phyloP scores from a whole-genome alignment of 2,113 vertebrate genomes.

The Phaethornis superciliosus region DNA sequence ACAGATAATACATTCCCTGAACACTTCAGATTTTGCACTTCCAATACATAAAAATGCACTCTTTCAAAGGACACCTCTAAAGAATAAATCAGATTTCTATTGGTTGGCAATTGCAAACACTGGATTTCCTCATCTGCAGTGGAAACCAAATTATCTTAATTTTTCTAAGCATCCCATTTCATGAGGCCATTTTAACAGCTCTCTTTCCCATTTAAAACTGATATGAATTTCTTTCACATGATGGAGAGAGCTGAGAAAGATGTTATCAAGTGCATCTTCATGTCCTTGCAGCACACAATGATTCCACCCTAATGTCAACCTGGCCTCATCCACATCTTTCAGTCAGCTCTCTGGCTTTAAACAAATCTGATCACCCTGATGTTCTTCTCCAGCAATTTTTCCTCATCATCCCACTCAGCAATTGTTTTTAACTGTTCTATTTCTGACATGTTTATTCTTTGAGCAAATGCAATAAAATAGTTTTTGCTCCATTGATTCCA shows the following conservation, averaged over 20 bases:
- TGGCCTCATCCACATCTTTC: neutral
- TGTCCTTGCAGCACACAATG: neutral
- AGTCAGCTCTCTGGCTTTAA: neutral
- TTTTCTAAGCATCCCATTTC: neutral
- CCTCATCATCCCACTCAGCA: neutral
- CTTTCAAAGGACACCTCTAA: neutral
- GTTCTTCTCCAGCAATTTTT: neutral
- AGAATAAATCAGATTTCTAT: neutral
- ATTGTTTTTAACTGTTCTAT: neutral
- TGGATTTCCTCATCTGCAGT: neutral
- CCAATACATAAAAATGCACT: neutral
- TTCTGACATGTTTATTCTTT: neutral
- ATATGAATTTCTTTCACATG: neutral
- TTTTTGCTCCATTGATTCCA: constrained; percentile 9
- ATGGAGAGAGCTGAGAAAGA: neutral
- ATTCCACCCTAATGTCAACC: neutral
- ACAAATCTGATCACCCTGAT: neutral
- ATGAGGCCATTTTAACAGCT: neutral
- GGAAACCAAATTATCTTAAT: neutral
- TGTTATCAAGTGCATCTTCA: neutral
- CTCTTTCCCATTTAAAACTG: neutral
- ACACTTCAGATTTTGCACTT: neutral
- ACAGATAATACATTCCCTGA: neutral
- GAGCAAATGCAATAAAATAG: neutral
- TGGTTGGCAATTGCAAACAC: neutral